Base-by-base conservation (phyloP, 2,888 invertebrate genomes). In the Hypolimnas misippus region DNA sequence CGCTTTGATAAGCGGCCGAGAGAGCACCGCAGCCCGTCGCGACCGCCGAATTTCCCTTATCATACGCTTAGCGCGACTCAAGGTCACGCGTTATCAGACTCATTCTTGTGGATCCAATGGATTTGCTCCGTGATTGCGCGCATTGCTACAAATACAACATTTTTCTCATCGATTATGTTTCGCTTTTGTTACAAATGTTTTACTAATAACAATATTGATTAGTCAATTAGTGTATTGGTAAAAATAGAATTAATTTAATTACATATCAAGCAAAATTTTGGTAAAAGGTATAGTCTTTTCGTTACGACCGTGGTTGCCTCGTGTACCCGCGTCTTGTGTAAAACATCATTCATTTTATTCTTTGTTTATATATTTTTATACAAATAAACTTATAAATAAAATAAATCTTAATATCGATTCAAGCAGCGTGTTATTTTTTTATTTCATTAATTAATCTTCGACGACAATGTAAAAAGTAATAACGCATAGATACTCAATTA, bases 41-140 rank as follows among this genome's bases (percentile, higher is more conserved):
- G 67, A 75, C 73, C 79, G 84, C 89, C 89, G 79, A 92, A 89
- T 80, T 87, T 87, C 81, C 75, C 86, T 89, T 90, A 90, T 91
- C 89, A 89, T 76, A 74, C 77, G 83, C 81, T 83, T 81, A 85
- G 81, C 82, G 76, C 79, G 71, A 74, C 75, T 68, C 89, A 91
- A 91, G 91, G 91, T 86, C 89, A 82, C 76, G 73, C 71, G 81
- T 85, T 90, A 90, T 91, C 90, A 84, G 72, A 75, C 75, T 76
- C 76, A 75, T 76, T 77, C 78, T 79, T 74, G 81, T 83, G 77
- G 72, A 77, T 76, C 77, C 72, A 74, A 82, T 83, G 76, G 75
- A 85, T 87, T 84, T 80, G 83, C 81, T 84, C 78, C 78, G 83
- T 80, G 85, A 89, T 87, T 85, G 83, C 76, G 79, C 81, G 79